A percentile compares a stretch with the other conserved stretches of the same genome.
Conservation (phyloP, 2,888 invertebrate species). For the Spodoptera picta region DNA sequence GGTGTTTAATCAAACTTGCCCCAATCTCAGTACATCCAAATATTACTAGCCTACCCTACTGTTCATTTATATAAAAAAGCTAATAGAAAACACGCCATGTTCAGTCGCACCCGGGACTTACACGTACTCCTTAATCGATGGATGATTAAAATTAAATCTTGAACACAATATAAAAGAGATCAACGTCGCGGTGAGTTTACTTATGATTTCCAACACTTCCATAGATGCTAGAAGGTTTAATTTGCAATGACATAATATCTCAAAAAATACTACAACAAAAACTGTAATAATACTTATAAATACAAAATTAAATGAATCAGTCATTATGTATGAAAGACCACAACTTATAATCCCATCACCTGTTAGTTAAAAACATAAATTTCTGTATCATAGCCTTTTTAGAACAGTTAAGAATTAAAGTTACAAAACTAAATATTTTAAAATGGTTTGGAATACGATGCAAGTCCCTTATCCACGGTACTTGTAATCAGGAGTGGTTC, state of each 20-base stretch:
- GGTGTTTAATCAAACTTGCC: conserved; percentile 3
- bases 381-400: no score
- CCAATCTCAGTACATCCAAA: conserved; percentile 32
- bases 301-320: no score
- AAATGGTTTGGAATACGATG: conserved; percentile 42
- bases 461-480: conserved; percentile 56
- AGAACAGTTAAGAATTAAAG: no score
- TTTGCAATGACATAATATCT: no score
- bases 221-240: neutral
- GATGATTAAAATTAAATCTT: conserved; percentile 49
- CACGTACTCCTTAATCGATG: conserved; percentile 46
- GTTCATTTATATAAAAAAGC: conserved; percentile 72
- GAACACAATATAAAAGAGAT: conserved; percentile 72
- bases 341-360: no score
- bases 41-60: conserved; percentile 67
- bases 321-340: no score
- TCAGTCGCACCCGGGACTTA: conserved; percentile 77
- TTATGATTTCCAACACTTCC: conserved; percentile 27
- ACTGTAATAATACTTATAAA: no score
- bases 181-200: conserved; percentile 53
- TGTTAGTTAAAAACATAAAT: no score
- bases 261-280: no score
- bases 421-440: conserved; percentile 16
- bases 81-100: conserved; percentile 65
- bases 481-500: conserved; percentile 40